Percentiles rank a stretch among this genome's conserved stretches.
Conservation (phyloP, 2,888 invertebrate species). For the Dolomedes plantarius region DNA sequence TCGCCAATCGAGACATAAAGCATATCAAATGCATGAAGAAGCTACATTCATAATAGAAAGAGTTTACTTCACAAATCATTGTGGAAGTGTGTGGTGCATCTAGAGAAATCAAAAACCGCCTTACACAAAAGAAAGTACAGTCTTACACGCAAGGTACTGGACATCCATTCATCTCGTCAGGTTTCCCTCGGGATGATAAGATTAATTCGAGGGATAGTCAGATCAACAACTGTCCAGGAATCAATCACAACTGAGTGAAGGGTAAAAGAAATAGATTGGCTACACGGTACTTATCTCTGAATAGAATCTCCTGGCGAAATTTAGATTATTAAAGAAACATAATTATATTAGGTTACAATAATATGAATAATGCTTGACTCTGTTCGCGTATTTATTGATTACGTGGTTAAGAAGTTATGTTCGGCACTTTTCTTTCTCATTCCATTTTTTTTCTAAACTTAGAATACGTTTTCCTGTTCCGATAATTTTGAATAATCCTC, state of each 20-base stretch:
- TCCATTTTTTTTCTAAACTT: no score
- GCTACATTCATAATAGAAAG: background rate
- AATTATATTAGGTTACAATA: no score
- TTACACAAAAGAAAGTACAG: background rate
- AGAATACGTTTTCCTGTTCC: no score
- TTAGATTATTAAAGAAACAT: no score
- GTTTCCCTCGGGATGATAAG: constrained; percentile 14
- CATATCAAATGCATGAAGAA: background rate
- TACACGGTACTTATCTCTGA: no score
- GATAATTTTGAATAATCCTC: no score
- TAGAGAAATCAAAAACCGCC: constrained; percentile 5
- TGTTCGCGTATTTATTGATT: no score
- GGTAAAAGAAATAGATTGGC: background rate
- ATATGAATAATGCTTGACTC: no score
- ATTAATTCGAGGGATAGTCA: constrained; percentile 12
- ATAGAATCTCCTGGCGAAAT: no score
- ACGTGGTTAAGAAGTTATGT: no score
- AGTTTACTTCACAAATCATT: background rate
- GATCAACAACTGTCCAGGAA: constrained; percentile 5
- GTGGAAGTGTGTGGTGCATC: background rate
- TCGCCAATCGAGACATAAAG: no score
- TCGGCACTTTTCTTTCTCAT: no score
- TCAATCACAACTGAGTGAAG: constrained; percentile 14
- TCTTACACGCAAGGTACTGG: background rate
- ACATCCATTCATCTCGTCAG: constrained; percentile 2